phyloP scores from a whole-genome alignment of 2,888 invertebrate genomes.

The Dasysyrphus albostriatus region DNA sequence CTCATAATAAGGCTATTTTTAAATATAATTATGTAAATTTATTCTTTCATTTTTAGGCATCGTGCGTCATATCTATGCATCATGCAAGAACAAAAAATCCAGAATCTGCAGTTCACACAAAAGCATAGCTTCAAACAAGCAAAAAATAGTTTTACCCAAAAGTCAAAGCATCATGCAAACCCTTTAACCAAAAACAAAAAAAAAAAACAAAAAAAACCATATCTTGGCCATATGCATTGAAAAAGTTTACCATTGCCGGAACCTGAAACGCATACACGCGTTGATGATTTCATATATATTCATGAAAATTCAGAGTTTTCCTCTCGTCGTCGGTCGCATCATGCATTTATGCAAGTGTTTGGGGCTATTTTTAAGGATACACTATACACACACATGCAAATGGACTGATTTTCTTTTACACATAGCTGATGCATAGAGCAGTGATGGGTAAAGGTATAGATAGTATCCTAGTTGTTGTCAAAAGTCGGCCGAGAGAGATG shows the following conservation, averaged over 20 bases:
- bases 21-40: neutral
- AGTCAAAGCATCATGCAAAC: conserved; percentile 52
- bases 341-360: conserved; percentile 70
- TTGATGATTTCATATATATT: conserved; percentile 73
- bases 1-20: neutral
- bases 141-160: conserved; percentile 46
- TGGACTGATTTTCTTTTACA: neutral
- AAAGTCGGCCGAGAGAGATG: conserved; percentile 42
- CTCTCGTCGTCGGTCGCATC: neutral
- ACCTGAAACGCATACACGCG: conserved; percentile 25
- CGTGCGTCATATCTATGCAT: neutral
- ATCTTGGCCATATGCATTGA: conserved; percentile 66
- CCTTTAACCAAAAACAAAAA: conserved; percentile 23
- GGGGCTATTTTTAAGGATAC: conserved; percentile 34
- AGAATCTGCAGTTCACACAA: neutral
- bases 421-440: neutral
- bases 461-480: conserved; percentile 37
- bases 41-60: neutral
- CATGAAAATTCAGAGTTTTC: conserved; percentile 66
- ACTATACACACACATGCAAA: neutral
- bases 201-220: conserved; percentile 23
- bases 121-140: conserved; percentile 10
- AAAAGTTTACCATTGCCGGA: conserved; percentile 58
- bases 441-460: rapidly evolving
- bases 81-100: neutral